phyloP scores from a whole-genome alignment of 53 echinoderm and acorn worm species.

The Antedon mediterranea region DNA sequence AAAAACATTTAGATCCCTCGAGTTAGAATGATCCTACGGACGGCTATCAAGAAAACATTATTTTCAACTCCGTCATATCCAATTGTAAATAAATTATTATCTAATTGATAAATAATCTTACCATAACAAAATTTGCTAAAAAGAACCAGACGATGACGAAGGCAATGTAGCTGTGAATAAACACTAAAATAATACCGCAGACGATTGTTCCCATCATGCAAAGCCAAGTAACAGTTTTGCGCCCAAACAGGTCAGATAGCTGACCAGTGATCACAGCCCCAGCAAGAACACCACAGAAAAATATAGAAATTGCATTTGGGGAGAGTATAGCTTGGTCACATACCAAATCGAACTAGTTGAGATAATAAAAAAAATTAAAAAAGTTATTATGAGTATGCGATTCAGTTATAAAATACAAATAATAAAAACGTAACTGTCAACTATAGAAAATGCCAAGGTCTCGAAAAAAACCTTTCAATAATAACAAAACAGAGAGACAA shows the following conservation, averaged over 20 bases:
- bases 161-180: constrained; percentile 28
- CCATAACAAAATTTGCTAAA: constrained; percentile 46
- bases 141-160: constrained; percentile 48
- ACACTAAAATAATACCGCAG: constrained; percentile 32
- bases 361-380: no score
- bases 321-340: constrained; percentile 36
- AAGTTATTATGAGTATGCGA: no score
- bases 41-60: no score
- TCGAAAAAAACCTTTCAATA: no score
- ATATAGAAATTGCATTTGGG: constrained; percentile 38
- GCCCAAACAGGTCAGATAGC: constrained; percentile 55
- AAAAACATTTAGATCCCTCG: no score
- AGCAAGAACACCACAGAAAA: constrained; percentile 45
- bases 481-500: no score
- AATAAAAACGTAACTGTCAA: no score
- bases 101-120: neutral
- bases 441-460: no score
- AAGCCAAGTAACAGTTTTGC: constrained; percentile 28
- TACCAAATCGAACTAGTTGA: constrained; percentile 45
- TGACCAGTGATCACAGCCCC: constrained; percentile 54
- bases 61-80: no score
- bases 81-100: no score
- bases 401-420: no score
- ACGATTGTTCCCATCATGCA: constrained; percentile 24
- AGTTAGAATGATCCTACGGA: no score